phyloP scores from a whole-genome alignment of 1,140 invertebrate genomes.

The Amyelois transitella region DNA sequence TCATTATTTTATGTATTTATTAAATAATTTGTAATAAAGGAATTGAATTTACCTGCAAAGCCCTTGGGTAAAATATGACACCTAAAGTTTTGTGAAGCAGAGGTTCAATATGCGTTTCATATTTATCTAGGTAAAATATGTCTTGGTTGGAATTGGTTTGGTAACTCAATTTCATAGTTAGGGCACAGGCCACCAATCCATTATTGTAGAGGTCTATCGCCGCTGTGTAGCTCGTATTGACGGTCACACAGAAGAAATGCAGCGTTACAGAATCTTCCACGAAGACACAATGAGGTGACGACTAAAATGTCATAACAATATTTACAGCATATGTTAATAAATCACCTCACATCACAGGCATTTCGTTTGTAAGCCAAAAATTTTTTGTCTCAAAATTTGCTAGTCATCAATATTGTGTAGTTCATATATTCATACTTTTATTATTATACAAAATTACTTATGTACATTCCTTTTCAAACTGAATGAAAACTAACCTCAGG shows the following conservation, averaged over 20 bases:
- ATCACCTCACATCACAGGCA: too few relatives aligned
- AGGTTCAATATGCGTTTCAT: conserved; percentile 59
- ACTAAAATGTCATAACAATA: conserved; percentile 28
- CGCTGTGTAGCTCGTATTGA: conserved; percentile 44
- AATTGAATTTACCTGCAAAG: conserved; percentile 46
- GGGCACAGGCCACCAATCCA: conserved; percentile 52
- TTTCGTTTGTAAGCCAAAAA: too few relatives aligned
- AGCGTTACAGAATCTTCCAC: conserved; percentile 60
- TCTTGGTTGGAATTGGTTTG: conserved; percentile 39
- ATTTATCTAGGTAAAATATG: conserved; percentile 59
- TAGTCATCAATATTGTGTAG: too few relatives aligned
- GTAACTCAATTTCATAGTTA: conserved; percentile 53
- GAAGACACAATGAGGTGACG: conserved; percentile 58
- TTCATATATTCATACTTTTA: neutral
- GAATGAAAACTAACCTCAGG: conserved; percentile 37
- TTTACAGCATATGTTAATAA: too few relatives aligned
- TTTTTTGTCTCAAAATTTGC: too few relatives aligned
- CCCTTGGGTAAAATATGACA: conserved; percentile 60
- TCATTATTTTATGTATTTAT: too few relatives aligned
- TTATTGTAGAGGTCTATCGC: conserved; percentile 59
- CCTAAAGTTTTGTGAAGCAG: conserved; percentile 53
- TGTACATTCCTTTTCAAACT: neutral
- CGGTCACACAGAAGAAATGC: conserved; percentile 54
- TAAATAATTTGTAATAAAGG: too few relatives aligned
- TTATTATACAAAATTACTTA: neutral